Evolutionary conservation across 2,797 vertebrate species (phyloP).

Genomic region (Tadarida brasiliensis): DNA sequence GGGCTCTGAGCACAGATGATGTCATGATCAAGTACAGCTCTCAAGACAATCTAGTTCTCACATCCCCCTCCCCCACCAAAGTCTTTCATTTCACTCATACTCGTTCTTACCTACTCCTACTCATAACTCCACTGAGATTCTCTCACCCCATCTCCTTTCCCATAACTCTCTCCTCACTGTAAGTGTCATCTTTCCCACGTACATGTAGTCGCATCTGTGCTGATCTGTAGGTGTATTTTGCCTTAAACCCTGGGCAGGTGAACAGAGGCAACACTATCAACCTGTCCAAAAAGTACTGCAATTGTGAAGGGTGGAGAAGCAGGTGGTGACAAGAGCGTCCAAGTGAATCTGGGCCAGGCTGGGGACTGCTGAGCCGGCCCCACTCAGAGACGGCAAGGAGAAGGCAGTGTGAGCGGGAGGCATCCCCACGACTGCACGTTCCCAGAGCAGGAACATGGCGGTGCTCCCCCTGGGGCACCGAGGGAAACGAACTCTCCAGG

Average conservation of each 20-base stretch:
- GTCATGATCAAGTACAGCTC: background rate
- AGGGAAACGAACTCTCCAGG: background rate
- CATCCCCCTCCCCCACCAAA: rapidly evolving
- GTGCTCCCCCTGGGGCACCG: background rate
- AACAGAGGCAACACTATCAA: background rate
- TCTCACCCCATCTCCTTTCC: background rate
- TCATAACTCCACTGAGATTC: background rate
- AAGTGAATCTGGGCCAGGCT: background rate
- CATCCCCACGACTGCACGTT: background rate
- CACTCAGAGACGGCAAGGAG: background rate
- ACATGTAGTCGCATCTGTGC: background rate
- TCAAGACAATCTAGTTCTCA: background rate
- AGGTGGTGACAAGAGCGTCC: background rate
- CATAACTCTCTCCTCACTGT: background rate
- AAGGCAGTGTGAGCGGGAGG: background rate
- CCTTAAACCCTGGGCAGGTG: background rate
- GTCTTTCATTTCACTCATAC: background rate
- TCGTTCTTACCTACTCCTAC: background rate
- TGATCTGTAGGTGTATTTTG: background rate
- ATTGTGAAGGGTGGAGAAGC: background rate
- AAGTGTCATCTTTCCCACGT: background rate
- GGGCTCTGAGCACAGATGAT: background rate
- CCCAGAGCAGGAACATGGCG: background rate
- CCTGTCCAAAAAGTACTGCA: background rate
- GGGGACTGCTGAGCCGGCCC: background rate